Conservation (phyloP, 2,888 invertebrate genomes). For the Drosophila cognata region DNA sequence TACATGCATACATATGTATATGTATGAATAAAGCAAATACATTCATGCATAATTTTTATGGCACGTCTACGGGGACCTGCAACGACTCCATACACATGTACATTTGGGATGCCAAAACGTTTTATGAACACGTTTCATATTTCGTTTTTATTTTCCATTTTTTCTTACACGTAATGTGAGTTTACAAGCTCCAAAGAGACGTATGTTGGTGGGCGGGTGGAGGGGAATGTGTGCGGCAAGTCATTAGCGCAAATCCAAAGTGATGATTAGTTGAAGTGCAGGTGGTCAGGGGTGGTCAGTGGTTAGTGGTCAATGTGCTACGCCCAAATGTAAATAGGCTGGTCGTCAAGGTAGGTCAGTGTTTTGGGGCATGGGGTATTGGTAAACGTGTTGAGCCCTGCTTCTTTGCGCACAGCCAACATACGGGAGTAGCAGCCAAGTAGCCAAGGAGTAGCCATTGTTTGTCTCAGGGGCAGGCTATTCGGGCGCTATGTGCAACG, state of each 20-base stretch:
- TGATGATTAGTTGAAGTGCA: constrained; percentile 68
- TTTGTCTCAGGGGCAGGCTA: constrained; percentile 4
- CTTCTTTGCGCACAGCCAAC: constrained; percentile 50
- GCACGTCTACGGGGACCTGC: constrained; percentile 57
- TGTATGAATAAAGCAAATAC: constrained; percentile 73
- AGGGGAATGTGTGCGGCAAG: constrained; percentile 44
- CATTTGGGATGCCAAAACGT: constrained; percentile 78
- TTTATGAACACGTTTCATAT: constrained; percentile 68
- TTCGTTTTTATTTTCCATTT: constrained; percentile 10
- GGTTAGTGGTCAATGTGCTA: constrained; percentile 70
- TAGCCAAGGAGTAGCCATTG: constrained; percentile 29
- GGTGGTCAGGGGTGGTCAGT: neutral
- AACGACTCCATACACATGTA: constrained; percentile 43
- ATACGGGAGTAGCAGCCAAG: constrained; percentile 9
- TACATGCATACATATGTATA: neutral
- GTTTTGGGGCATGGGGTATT: constrained; percentile 8
- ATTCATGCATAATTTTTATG: constrained; percentile 80
- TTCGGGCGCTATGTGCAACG: constrained; percentile 44
- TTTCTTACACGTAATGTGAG: constrained; percentile 55
- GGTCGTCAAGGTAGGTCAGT: constrained; percentile 69
- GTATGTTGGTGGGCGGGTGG: neutral
- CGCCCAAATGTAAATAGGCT: constrained; percentile 75
- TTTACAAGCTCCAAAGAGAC: constrained; percentile 37
- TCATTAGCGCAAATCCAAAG: constrained; percentile 76
- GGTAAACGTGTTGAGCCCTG: constrained; percentile 50